Conservation (phyloP, 2,113 vertebrate species). For the Rhinopithecus roxellana region DNA sequence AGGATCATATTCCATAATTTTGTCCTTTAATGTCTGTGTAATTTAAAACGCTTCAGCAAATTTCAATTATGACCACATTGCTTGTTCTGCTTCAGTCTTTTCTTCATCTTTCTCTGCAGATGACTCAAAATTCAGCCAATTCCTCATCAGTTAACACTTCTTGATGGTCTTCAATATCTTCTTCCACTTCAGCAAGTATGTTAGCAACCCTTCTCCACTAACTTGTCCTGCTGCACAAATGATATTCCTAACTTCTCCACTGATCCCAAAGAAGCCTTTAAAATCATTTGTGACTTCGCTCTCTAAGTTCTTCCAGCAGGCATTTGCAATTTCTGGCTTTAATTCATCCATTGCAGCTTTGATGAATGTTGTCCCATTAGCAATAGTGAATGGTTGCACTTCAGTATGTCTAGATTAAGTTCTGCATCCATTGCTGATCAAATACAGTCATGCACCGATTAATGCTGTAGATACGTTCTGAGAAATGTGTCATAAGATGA, state of each 20-base stretch:
- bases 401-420: background rate
- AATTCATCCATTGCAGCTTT: background rate
- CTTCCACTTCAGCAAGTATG: background rate
- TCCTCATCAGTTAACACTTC: background rate
- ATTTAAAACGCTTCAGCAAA: background rate
- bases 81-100: background rate
- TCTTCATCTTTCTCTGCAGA: background rate
- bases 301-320: background rate
- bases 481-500: background rate
- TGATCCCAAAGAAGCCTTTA: background rate
- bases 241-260: background rate
- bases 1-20: background rate
- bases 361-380: background rate
- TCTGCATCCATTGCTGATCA: background rate
- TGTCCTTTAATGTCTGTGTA: background rate
- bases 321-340: background rate
- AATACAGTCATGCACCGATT: background rate
- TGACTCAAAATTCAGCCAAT: background rate
- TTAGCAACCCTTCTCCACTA: background rate
- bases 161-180: background rate
- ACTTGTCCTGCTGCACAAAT: background rate
- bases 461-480: background rate
- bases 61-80: background rate
- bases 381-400: background rate
- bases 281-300: background rate